These are phyloP conservation scores for Cheilosia impressa DNA, from an alignment of 2,888 invertebrate species.

Conservation along the genomic window DNA sequence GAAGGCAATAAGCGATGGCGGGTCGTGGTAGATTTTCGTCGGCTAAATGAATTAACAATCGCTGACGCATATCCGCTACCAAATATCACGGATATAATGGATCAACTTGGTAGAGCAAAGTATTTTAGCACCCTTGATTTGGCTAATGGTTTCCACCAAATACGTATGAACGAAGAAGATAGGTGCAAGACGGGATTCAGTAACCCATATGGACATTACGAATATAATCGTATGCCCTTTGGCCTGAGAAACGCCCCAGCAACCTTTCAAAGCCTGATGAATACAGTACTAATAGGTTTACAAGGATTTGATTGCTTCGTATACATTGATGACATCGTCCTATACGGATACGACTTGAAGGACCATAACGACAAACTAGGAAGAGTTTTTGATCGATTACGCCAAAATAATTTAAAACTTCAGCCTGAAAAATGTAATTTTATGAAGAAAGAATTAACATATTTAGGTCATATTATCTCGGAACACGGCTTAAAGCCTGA, in stretches of 20 bases:
- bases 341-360: conserved; percentile 11
- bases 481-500: not conserved
- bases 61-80: conserved; percentile 15
- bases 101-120: conserved; percentile 22
- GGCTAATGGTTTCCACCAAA: conserved; percentile 21
- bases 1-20: conserved; percentile 10
- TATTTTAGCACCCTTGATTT: conserved; percentile 29
- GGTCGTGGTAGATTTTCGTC: conserved; percentile 22
- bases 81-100: conserved; percentile 15
- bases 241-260: conserved; percentile 60
- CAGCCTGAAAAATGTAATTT: conserved; percentile 43
- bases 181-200: conserved; percentile 37
- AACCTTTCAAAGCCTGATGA: conserved; percentile 62
- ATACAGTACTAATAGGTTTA: conserved; percentile 42
- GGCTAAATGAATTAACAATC: conserved; percentile 11
- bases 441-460: conserved; percentile 39
- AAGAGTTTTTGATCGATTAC: conserved; percentile 25
- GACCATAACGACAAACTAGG: conserved; percentile 35
- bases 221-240: conserved; percentile 50
- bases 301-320: conserved; percentile 46
- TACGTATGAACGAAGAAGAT: not conserved
- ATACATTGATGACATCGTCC: conserved; percentile 59
- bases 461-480: conserved; percentile 49
- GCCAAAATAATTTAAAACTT: conserved; percentile 36
- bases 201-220: conserved; percentile 24